Evolutionary conservation across 2,888 invertebrate species (phyloP).

Genomic region (Drosophila neonasuta): DNA sequence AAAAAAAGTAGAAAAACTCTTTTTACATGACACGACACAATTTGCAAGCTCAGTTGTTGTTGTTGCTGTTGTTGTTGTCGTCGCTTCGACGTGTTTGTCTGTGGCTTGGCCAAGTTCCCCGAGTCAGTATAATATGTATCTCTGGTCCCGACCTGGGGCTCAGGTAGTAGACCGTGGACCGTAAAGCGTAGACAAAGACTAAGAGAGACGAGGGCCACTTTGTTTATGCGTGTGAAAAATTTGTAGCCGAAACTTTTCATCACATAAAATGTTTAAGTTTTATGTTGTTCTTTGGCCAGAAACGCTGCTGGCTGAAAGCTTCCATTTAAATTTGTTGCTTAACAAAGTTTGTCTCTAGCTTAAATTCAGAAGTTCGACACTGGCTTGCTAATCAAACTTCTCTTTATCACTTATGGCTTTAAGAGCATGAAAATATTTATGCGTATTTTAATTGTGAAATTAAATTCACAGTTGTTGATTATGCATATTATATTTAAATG

Average conservation of each 20-base stretch:
- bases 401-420: background rate
- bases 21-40: constrained; percentile 76
- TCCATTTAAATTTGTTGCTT: constrained; percentile 17
- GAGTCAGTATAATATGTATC: constrained; percentile 26
- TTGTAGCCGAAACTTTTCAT: constrained; percentile 58
- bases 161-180: constrained; percentile 32
- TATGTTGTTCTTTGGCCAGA: constrained; percentile 24
- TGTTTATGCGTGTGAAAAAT: constrained; percentile 72
- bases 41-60: constrained; percentile 66
- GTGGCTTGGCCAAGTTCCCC: constrained; percentile 60
- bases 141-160: constrained; percentile 25
- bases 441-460: constrained; percentile 19
- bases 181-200: constrained; percentile 30
- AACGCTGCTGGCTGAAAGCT: constrained; percentile 4
- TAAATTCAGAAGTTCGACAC: constrained; percentile 3
- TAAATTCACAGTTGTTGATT: constrained; percentile 19
- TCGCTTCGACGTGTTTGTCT: constrained; percentile 74
- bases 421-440: background rate
- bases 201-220: constrained; percentile 43
- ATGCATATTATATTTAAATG: constrained; percentile 12
- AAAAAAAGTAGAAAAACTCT: constrained; percentile 38
- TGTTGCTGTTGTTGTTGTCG: constrained; percentile 35
- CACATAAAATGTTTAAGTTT: constrained; percentile 54
- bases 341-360: constrained; percentile 5
- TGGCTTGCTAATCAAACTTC: constrained; percentile 10